These are phyloP conservation scores for Nephrotoma flavescens DNA, from an alignment of 2,888 invertebrate species.

Conservation along the genomic window DNA sequence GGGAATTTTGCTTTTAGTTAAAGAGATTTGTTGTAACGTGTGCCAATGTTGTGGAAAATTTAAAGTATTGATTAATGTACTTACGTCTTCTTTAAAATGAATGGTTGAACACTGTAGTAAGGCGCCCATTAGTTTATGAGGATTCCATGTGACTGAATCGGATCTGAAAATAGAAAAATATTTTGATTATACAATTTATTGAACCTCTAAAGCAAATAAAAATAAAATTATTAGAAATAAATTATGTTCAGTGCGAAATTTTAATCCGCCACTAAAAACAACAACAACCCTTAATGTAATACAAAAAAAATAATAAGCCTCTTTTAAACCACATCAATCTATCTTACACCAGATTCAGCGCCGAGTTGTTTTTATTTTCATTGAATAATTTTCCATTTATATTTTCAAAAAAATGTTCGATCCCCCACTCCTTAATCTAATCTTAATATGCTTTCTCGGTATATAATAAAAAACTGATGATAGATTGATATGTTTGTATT, in stretches of 20 bases:
- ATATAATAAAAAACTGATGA: not conserved
- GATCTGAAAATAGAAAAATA: slow-evolving; percentile 46
- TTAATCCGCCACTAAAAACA: slow-evolving; percentile 5
- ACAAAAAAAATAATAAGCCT: not conserved
- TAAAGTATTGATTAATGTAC: slow-evolving; percentile 22
- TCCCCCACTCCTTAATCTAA: not conserved
- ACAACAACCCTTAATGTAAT: not conserved
- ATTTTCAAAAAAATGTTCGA: not conserved
- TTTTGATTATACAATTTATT: no score
- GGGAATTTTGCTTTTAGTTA: not conserved
- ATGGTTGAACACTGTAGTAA: slow-evolving; percentile 94
- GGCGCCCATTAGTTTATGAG: slow-evolving; percentile 97
- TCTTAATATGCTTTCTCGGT: not conserved
- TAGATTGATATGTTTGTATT: not conserved
- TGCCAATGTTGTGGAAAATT: not conserved
- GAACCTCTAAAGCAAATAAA: not conserved
- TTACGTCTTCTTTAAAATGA: slow-evolving; percentile 91
- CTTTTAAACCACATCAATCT: not conserved
- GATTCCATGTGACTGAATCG: slow-evolving; percentile 97
- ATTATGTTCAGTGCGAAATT: slow-evolving; percentile 8
- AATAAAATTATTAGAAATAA: slow-evolving; percentile 7
- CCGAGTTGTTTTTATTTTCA: not conserved
- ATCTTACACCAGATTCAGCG: not conserved
- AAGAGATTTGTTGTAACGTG: not conserved
- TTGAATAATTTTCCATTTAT: not conserved